These are phyloP conservation scores for Indicator maculatus DNA, from an alignment of 2,113 vertebrate species.

Conservation along the genomic window DNA sequence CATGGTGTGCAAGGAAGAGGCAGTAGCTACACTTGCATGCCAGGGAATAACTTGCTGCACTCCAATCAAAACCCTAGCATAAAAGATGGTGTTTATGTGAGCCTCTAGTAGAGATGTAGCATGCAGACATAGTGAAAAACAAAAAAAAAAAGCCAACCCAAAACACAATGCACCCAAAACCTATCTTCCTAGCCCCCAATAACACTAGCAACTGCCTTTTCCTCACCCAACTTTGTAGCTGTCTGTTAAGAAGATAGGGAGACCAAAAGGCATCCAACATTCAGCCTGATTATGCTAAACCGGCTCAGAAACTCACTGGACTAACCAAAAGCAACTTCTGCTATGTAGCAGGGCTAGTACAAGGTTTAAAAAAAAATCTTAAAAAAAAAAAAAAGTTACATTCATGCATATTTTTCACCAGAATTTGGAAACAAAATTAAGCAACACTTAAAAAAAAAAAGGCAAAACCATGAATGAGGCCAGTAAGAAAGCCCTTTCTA, in stretches of 20 bases:
- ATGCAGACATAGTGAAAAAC: too few species aligned
- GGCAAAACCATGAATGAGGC: neutral
- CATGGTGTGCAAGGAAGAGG: neutral
- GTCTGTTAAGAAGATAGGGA: neutral
- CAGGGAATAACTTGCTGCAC: neutral
- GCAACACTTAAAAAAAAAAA: neutral
- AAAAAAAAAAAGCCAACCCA: neutral
- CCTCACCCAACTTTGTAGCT: neutral
- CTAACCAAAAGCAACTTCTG: neutral
- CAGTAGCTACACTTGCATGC: neutral
- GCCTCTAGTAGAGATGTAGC: neutral
- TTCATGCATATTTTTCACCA: neutral
- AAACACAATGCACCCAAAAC: fast-evolving
- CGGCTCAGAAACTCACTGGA: neutral
- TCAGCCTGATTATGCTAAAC: neutral
- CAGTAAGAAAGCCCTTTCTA: neutral
- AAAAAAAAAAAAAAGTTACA: neutral
- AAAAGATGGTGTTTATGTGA: fast-evolving
- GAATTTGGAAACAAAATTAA: neutral
- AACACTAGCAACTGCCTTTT: neutral
- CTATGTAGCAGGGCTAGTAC: neutral
- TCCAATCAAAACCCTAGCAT: neutral
- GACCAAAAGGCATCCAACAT: neutral
- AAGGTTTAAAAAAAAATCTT: neutral
- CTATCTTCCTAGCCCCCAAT: neutral